Evolutionary conservation across 1,140 invertebrate genomes (phyloP).

Genomic region (Dendroctonus ponderosae): DNA sequence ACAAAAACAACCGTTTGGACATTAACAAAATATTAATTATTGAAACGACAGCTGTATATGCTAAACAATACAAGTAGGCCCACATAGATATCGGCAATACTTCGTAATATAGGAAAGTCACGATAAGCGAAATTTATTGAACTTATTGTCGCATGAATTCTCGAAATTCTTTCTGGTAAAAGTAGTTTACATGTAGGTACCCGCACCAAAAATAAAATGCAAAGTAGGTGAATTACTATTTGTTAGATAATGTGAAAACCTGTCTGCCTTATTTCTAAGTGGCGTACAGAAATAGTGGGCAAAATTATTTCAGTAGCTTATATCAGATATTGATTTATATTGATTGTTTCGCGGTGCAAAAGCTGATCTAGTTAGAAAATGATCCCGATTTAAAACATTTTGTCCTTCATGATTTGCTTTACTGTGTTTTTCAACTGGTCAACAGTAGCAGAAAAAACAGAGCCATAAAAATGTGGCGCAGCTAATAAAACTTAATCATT

Average conservation of each 20-base stretch:
- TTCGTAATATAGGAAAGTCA: constrained; percentile 12
- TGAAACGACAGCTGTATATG: background rate
- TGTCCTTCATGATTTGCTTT: background rate
- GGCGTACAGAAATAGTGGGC: background rate
- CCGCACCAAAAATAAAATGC: constrained; percentile 12
- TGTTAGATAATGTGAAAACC: constrained; percentile 26
- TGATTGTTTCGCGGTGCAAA: background rate
- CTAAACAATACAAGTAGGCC: constrained; percentile 15
- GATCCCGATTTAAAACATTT: background rate
- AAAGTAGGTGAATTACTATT: constrained; percentile 24
- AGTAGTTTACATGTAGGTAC: constrained; percentile 23
- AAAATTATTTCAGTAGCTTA: background rate
- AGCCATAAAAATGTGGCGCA: background rate
- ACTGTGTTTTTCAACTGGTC: background rate
- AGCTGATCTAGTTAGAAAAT: background rate
- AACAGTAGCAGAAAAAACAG: background rate
- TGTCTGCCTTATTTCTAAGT: constrained; percentile 3
- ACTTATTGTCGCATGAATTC: constrained; percentile 26
- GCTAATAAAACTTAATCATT: background rate
- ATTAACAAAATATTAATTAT: constrained; percentile 17
- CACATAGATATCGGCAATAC: constrained; percentile 9
- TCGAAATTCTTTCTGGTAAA: constrained; percentile 25
- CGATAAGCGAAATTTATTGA: constrained; percentile 17
- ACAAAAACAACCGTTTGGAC: too few relatives aligned
- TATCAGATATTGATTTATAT: background rate